These are phyloP conservation scores for Suricata suricatta DNA, from an alignment of 2,113 vertebrate genomes.

Conservation along the genomic window DNA sequence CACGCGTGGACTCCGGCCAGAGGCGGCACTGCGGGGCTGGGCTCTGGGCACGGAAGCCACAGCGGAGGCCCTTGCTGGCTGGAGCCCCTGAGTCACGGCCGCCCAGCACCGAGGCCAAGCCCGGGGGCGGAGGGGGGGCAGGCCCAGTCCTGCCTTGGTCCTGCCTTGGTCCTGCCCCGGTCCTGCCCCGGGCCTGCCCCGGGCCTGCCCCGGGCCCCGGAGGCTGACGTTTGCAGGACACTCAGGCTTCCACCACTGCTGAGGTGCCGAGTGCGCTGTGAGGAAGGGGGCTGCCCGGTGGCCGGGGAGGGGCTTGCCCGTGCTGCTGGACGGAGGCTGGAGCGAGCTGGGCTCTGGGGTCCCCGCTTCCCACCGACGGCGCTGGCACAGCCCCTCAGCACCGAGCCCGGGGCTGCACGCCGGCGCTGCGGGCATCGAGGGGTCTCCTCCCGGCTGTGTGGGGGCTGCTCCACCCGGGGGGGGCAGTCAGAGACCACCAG, in stretches of 20 bases:
- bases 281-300: accelerated
- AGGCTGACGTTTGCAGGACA: no score
- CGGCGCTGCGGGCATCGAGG: accelerated
- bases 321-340: neutral
- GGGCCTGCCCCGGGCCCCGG: accelerated
- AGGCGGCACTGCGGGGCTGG: neutral
- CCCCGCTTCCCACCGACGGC: accelerated
- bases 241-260: accelerated
- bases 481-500: neutral
- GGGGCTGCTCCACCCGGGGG: accelerated
- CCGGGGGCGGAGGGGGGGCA: neutral
- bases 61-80: neutral
- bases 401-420: accelerated
- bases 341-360: accelerated
- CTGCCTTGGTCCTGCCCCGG: accelerated
- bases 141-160: no score
- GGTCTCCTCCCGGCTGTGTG: neutral
- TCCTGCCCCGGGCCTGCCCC: no score
- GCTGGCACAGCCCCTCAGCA: accelerated
- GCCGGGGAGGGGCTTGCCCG: accelerated
- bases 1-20: neutral
- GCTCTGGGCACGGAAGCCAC: no score
- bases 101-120: no score
- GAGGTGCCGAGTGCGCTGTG: neutral
- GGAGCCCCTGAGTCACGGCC: neutral